Conservation (phyloP, 1,140 invertebrate species). For the Ceratina calcarata region DNA sequence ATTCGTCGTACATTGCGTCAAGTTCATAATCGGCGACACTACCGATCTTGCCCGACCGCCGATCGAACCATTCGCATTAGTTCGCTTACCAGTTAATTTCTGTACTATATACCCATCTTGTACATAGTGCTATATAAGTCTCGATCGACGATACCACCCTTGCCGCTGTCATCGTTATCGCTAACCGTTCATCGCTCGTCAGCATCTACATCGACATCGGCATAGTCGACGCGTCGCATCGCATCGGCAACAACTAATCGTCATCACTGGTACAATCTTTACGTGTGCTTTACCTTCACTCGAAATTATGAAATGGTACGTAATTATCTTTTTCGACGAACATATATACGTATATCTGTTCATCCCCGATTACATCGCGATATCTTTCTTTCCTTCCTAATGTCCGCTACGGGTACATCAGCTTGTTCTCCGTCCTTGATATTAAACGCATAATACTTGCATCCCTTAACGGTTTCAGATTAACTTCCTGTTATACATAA, state of each 20-base stretch:
- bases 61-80: neutral
- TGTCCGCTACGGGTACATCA: too few species aligned
- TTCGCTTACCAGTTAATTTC: neutral
- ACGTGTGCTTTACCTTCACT: conserved; percentile 19
- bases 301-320: conserved; percentile 50
- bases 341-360: too few species aligned
- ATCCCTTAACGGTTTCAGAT: too few species aligned
- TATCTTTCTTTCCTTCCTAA: too few species aligned
- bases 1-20: neutral
- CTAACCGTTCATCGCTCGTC: neutral
- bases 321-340: conserved; percentile 29
- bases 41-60: neutral
- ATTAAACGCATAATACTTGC: too few species aligned
- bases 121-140: neutral
- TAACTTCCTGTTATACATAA: too few species aligned
- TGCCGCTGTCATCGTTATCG: neutral
- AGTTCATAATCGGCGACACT: neutral
- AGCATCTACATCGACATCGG: conserved; percentile 1
- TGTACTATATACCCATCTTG: too few species aligned
- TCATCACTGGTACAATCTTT: conserved; percentile 30
- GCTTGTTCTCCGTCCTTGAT: too few species aligned
- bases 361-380: too few species aligned
- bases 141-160: conserved; percentile 14
- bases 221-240: neutral
- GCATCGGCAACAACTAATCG: conserved; percentile 15